phyloP scores from a whole-genome alignment of 2,888 invertebrate species.

The Podotricha telesiphe region DNA sequence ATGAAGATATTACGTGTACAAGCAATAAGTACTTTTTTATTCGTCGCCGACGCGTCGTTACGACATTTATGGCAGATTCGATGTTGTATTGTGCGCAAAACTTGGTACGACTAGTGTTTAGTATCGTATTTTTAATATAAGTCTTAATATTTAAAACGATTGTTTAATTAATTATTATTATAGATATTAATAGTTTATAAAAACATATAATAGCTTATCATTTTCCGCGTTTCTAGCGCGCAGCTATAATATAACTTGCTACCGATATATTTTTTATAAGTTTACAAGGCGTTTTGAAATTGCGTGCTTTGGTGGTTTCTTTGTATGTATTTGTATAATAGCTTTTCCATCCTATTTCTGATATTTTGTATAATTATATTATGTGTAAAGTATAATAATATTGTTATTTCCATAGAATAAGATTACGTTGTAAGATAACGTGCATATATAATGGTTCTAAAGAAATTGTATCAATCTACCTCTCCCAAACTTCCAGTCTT shows the following conservation, averaged over 20 bases:
- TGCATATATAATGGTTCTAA: constrained; percentile 7
- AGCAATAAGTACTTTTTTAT: constrained; percentile 82
- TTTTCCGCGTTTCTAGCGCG: background rate
- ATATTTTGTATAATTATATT: constrained; percentile 3
- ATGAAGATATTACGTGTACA: constrained; percentile 79
- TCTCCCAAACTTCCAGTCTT: constrained; percentile 19
- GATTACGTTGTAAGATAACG: constrained; percentile 12
- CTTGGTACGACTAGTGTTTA: constrained; percentile 67
- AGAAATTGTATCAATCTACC: constrained; percentile 23
- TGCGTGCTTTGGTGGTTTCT: background rate
- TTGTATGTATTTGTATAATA: background rate
- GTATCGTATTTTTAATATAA: constrained; percentile 26
- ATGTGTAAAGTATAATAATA: background rate
- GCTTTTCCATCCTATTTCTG: constrained; percentile 6
- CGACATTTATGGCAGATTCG: constrained; percentile 69
- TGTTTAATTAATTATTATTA: constrained; percentile 18
- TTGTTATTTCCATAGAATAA: constrained; percentile 20
- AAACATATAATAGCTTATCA: background rate
- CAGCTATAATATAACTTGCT: background rate
- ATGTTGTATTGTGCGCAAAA: constrained; percentile 79
- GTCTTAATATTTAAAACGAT: constrained; percentile 16
- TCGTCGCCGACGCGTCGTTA: constrained; percentile 70
- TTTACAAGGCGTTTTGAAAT: constrained; percentile 11
- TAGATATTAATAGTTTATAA: constrained; percentile 22
- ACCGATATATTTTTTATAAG: constrained; percentile 15